These are phyloP conservation scores for Smutsia temminckii DNA, from an alignment of 2,797 vertebrate genomes.

Conservation along the genomic window DNA sequence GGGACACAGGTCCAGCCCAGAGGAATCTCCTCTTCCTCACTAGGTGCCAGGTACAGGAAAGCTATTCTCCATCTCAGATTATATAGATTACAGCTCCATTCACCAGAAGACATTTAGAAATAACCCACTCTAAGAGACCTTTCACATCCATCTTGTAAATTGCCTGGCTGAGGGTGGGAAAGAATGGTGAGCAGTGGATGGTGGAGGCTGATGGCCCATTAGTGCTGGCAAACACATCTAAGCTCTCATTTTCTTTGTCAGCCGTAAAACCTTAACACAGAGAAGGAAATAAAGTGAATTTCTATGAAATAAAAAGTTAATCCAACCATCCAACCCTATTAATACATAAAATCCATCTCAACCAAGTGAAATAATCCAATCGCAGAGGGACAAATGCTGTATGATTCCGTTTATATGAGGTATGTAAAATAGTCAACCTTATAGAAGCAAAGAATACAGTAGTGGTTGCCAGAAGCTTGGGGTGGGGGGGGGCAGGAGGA, in stretches of 20 bases:
- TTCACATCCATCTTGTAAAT: neutral
- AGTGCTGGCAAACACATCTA: neutral
- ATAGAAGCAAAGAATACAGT: neutral
- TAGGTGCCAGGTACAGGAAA: neutral
- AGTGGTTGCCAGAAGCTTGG: neutral
- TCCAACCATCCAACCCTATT: neutral
- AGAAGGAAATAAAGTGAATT: neutral
- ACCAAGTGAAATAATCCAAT: neutral
- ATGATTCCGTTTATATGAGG: neutral
- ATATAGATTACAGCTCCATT: neutral
- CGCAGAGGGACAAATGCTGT: neutral
- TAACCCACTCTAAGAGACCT: neutral
- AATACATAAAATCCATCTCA: neutral
- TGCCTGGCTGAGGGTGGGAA: neutral
- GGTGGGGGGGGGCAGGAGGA: neutral
- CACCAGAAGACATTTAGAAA: conserved; percentile 25
- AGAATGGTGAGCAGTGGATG: neutral
- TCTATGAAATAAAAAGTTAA: neutral
- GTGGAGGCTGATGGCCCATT: neutral
- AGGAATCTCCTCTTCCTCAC: neutral
- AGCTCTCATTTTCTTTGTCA: neutral
- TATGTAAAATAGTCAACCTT: neutral
- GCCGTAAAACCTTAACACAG: neutral
- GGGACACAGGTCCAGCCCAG: neutral
- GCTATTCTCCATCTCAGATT: neutral